A percentile compares a stretch with the other conserved stretches of the same genome.
Evolutionary conservation across 2,888 invertebrate genomes (phyloP).

Genomic region (Caenorhabditis sulstoni): DNA sequence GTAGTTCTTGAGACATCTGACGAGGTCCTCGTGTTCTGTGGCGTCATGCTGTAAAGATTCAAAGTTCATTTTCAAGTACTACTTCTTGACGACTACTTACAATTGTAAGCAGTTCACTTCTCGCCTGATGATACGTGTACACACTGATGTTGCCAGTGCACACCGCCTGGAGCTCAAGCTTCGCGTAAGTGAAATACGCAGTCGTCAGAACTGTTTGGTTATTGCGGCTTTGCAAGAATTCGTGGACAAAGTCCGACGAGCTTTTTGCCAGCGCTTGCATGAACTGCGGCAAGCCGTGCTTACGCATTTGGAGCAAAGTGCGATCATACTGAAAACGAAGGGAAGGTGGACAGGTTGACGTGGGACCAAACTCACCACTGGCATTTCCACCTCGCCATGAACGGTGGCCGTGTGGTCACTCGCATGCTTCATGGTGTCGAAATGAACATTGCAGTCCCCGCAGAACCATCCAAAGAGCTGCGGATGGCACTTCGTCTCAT

Average conservation of each 20-base stretch:
- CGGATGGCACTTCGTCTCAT: slow-evolving; percentile 31
- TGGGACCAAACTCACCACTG: slow-evolving; percentile 21
- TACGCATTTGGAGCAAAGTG: not conserved
- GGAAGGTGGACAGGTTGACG: no score
- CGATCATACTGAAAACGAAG: slow-evolving; percentile 22
- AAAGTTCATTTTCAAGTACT: not conserved
- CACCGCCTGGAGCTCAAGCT: slow-evolving; percentile 38
- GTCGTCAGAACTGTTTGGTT: slow-evolving; percentile 25
- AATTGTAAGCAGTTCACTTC: slow-evolving; percentile 10
- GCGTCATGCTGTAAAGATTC: slow-evolving; percentile 1
- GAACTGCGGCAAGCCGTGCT: not conserved
- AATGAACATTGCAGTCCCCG: slow-evolving; percentile 24
- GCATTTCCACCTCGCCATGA: slow-evolving; percentile 34
- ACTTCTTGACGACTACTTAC: not conserved
- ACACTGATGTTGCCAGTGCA: slow-evolving; percentile 11
- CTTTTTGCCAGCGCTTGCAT: slow-evolving; percentile 21
- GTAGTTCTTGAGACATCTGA: slow-evolving; percentile 14
- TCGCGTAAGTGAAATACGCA: slow-evolving; percentile 26
- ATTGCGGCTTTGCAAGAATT: slow-evolving; percentile 27
- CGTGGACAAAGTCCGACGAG: slow-evolving; percentile 19
- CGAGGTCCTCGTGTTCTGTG: slow-evolving; percentile 17
- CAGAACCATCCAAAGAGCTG: slow-evolving; percentile 30
- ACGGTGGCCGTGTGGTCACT: slow-evolving; percentile 34
- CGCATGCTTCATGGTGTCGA: slow-evolving; percentile 22
- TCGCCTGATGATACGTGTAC: slow-evolving; percentile 29